Conservation (phyloP, 2,888 invertebrate species). For the Eilema sororculum region DNA sequence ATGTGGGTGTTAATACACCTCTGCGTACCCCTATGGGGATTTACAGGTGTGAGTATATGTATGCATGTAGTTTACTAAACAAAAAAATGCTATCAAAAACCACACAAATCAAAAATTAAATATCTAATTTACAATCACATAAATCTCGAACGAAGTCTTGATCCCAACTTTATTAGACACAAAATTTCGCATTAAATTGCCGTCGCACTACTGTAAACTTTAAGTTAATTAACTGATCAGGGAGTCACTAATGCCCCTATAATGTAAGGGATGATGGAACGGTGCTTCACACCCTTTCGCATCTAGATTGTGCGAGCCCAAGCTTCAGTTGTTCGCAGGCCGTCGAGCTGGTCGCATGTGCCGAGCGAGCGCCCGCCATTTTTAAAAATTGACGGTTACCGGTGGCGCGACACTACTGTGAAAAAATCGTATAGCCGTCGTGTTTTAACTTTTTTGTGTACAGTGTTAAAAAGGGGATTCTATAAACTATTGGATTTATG, state of each 20-base stretch:
- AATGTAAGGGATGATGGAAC: conserved; percentile 53
- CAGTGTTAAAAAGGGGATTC: conserved; percentile 43
- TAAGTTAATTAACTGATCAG: conserved; percentile 56
- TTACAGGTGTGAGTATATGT: no score
- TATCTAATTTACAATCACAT: background rate
- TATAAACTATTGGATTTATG: conserved; percentile 30
- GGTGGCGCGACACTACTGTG: conserved; percentile 44
- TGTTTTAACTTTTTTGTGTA: conserved; percentile 47
- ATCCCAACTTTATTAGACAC: conserved; percentile 3
- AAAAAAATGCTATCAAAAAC: background rate
- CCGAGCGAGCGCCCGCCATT: conserved; percentile 17
- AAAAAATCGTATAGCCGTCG: conserved; percentile 33
- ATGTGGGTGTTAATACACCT: no score
- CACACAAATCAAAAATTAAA: background rate
- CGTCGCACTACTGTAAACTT: conserved; percentile 45
- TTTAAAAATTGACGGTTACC: conserved; percentile 28
- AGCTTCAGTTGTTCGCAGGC: conserved; percentile 45
- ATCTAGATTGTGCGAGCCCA: conserved; percentile 37
- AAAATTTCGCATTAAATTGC: conserved; percentile 43
- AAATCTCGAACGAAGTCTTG: background rate
- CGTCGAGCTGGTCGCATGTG: conserved; percentile 42
- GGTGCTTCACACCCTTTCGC: conserved; percentile 54
- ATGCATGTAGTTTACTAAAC: no score
- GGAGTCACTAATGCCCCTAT: conserved; percentile 51
- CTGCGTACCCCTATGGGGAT: no score